phyloP scores from a whole-genome alignment of 1,140 invertebrate species.

The Agrilus planipennis region DNA sequence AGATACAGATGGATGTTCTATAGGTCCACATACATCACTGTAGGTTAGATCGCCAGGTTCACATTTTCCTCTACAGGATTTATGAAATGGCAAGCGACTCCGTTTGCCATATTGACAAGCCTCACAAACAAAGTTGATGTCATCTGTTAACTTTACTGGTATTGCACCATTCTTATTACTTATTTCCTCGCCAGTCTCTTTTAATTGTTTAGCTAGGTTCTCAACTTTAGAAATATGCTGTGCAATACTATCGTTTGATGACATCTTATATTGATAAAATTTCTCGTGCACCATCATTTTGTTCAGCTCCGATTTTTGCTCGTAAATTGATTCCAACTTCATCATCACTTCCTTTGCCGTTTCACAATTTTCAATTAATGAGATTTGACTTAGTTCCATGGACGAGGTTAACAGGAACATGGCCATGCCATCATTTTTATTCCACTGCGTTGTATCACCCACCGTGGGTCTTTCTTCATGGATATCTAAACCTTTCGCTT shows the following conservation, averaged over 20 bases:
- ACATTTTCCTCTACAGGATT: background rate
- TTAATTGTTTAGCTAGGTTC: conserved; percentile 25
- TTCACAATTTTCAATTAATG: conserved; percentile 26
- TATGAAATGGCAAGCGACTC: conserved; percentile 9
- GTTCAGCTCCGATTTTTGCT: conserved; percentile 24
- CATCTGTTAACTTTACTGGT: no score
- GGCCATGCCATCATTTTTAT: conserved; percentile 23
- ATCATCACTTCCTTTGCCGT: conserved; percentile 20
- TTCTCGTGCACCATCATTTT: conserved; percentile 31
- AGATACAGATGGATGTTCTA: background rate
- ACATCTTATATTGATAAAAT: conserved; percentile 32
- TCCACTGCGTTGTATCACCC: conserved; percentile 13
- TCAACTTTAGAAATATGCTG: conserved; percentile 32
- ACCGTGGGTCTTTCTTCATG: conserved; percentile 6
- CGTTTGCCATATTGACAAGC: conserved; percentile 1
- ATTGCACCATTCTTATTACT: no score
- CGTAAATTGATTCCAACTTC: conserved; percentile 28
- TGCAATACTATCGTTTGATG: conserved; percentile 20
- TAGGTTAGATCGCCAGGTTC: conserved; percentile 23
- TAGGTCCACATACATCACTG: conserved; percentile 6
- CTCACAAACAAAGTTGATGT: conserved; percentile 2
- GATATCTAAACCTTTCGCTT: conserved; percentile 19
- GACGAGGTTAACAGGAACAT: conserved; percentile 27
- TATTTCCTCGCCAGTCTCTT: no score
- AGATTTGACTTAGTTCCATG: conserved; percentile 27